These are phyloP conservation scores for Actinia equina DNA, from an alignment of 64 coral and sea anemone genomes.

Conservation along the genomic window DNA sequence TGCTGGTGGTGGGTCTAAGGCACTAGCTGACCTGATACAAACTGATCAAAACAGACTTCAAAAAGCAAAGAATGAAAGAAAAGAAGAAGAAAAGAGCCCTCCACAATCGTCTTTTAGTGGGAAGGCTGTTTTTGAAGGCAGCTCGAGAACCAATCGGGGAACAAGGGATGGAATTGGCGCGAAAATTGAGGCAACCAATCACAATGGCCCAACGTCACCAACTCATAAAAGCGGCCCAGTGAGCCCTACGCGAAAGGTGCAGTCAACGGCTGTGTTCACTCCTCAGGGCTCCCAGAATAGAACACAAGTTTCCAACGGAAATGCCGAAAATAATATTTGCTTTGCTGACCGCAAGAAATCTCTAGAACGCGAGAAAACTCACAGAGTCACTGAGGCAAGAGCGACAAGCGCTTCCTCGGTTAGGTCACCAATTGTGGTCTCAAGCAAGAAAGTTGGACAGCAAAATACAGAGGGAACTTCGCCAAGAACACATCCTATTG, in stretches of 20 bases:
- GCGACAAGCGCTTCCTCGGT: background rate
- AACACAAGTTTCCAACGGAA: background rate
- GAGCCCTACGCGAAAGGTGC: constrained; percentile 2
- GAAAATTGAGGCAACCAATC: background rate
- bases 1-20: background rate
- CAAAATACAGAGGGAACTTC: background rate
- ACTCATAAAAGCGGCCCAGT: background rate
- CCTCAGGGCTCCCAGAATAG: constrained; percentile 10
- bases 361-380: background rate
- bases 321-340: background rate
- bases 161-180: background rate
- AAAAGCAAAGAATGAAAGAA: background rate
- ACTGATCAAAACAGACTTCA: constrained; percentile 3
- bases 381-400: background rate
- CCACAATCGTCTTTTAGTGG: background rate
- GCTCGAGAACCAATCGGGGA: background rate
- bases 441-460: constrained; percentile 21
- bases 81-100: background rate
- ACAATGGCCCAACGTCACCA: background rate
- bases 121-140: background rate
- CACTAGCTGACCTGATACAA: background rate
- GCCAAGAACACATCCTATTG: background rate
- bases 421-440: constrained; percentile 7
- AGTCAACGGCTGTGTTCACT: background rate
- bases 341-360: constrained; percentile 3